A percentile compares a stretch with the other conserved stretches of the same genome.
phyloP scores from a whole-genome alignment of 2,797 vertebrate species.

The Lithobates sylvaticus region DNA sequence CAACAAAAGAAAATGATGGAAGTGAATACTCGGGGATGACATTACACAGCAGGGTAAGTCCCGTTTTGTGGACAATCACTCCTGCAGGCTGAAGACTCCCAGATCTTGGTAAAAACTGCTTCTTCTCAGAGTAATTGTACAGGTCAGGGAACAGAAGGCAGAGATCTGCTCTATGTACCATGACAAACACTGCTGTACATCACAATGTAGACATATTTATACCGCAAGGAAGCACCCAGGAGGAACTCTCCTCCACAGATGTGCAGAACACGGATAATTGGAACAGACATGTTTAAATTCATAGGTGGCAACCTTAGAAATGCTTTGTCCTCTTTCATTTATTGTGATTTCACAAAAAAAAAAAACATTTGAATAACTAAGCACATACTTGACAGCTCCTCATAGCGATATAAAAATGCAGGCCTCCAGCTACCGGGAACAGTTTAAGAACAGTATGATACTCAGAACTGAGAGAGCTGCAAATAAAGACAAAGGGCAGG shows the following conservation, averaged over 20 bases:
- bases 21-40: background rate
- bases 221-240: background rate
- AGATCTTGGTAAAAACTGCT: background rate
- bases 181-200: background rate
- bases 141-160: slow-evolving; percentile 14
- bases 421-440: no score
- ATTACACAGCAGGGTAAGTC: background rate
- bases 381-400: no score
- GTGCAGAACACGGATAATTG: background rate
- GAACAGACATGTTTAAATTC: background rate
- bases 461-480: no score
- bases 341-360: no score
- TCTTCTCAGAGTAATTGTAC: slow-evolving; percentile 2
- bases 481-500: no score
- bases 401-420: no score
- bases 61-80: background rate
- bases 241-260: background rate
- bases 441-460: no score
- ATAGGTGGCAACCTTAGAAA: background rate
- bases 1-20: background rate
- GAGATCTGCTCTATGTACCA: background rate
- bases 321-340: background rate
- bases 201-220: background rate
- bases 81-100: background rate
- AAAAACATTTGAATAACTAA: no score